These are phyloP conservation scores for Drosophila micromelanica DNA, from an alignment of 1,140 invertebrate species.

Conservation along the genomic window DNA sequence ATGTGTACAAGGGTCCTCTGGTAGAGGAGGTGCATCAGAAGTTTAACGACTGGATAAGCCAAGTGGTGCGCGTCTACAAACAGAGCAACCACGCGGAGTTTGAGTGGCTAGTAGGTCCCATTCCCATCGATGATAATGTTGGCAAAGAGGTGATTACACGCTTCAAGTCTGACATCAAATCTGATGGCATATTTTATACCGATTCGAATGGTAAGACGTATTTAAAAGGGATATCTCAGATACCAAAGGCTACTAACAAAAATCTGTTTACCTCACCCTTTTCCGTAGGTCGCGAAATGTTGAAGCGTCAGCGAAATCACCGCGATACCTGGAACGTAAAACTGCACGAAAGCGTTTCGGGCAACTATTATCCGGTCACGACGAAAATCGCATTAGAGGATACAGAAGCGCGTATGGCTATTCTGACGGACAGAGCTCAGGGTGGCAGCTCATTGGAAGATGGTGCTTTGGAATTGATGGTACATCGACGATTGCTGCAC, in stretches of 20 bases:
- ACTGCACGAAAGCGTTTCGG: slow-evolving; percentile 84
- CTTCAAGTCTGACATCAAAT: slow-evolving; percentile 88
- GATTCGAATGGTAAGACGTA: slow-evolving; percentile 90
- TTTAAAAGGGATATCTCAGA: no score
- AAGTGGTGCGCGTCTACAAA: slow-evolving; percentile 92
- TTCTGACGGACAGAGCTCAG: slow-evolving; percentile 94
- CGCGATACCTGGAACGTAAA: slow-evolving; percentile 85
- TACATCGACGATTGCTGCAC: slow-evolving; percentile 92
- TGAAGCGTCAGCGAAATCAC: slow-evolving; percentile 90
- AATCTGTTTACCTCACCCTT: neutral
- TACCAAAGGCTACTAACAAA: no score
- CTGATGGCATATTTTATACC: slow-evolving; percentile 92
- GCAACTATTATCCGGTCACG: slow-evolving; percentile 97
- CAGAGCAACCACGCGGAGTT: slow-evolving; percentile 90
- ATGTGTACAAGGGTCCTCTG: slow-evolving; percentile 87
- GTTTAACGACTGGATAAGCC: slow-evolving; percentile 91
- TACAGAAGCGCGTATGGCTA: slow-evolving; percentile 85
- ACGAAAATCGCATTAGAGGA: slow-evolving; percentile 89
- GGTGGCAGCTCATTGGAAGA: slow-evolving; percentile 93
- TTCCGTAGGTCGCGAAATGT: slow-evolving; percentile 89
- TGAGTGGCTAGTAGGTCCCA: slow-evolving; percentile 97
- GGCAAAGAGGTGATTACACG: slow-evolving; percentile 94
- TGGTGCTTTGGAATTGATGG: slow-evolving; percentile 92
- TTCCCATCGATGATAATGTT: slow-evolving; percentile 90
- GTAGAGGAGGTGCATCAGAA: slow-evolving; percentile 93